These are phyloP conservation scores for Coenobita brevimanus DNA, from an alignment of 1,140 invertebrate species.

Conservation along the genomic window DNA sequence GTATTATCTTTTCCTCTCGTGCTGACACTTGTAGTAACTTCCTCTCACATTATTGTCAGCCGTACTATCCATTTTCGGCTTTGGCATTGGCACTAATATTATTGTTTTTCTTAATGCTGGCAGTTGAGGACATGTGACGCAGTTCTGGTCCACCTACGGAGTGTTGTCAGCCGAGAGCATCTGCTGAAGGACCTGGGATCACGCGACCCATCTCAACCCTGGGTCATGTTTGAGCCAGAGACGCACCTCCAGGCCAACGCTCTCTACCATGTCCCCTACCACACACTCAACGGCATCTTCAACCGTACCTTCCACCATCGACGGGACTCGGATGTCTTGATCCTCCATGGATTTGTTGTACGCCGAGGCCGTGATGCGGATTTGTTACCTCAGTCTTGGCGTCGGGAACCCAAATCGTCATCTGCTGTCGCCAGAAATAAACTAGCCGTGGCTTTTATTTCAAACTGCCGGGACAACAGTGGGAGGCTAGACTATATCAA, in stretches of 20 bases:
- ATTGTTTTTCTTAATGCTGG: too few relatives aligned
- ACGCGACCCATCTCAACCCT: constrained; percentile 83
- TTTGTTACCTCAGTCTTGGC: neutral
- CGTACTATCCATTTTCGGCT: too few relatives aligned
- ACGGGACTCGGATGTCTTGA: constrained; percentile 71
- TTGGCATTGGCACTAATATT: too few relatives aligned
- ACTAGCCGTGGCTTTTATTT: neutral
- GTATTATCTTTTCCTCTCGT: too few relatives aligned
- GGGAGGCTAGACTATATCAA: neutral
- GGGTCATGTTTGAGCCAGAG: constrained; percentile 74
- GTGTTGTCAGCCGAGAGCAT: neutral
- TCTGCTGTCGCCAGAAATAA: neutral
- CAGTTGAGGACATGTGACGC: neutral
- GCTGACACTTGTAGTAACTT: too few relatives aligned
- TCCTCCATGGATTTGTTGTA: constrained; percentile 70
- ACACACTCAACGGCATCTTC: constrained; percentile 70
- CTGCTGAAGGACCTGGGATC: constrained; percentile 77
- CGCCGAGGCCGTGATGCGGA: neutral
- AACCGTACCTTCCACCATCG: constrained; percentile 74
- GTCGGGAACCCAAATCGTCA: neutral
- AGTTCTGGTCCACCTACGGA: constrained; percentile 30
- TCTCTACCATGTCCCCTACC: constrained; percentile 74
- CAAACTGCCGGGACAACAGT: neutral
- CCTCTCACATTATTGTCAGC: too few relatives aligned
- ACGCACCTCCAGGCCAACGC: constrained; percentile 26